phyloP scores from a whole-genome alignment of 2,113 vertebrate species.

The Noctilio leporinus region DNA sequence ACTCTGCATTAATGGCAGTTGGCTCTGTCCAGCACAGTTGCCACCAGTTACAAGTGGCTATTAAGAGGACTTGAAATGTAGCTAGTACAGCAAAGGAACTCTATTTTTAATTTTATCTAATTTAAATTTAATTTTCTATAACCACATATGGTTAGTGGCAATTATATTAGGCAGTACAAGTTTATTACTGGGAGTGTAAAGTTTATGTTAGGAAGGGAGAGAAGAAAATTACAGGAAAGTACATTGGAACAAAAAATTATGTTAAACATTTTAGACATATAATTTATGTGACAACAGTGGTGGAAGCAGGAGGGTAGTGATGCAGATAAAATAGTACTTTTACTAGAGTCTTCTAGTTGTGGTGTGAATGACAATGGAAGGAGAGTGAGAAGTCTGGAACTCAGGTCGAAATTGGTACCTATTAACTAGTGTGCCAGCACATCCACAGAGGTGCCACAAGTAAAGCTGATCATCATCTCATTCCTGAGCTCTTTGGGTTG shows the following conservation, averaged over 20 bases:
- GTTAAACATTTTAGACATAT: background rate
- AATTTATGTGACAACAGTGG: background rate
- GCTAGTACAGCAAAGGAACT: background rate
- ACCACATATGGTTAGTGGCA: background rate
- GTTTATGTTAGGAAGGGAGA: background rate
- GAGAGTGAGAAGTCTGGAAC: background rate
- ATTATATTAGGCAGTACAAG: background rate
- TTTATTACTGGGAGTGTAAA: background rate
- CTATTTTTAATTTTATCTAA: background rate
- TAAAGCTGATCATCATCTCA: background rate
- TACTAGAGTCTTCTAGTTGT: background rate
- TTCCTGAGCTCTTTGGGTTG: too few species aligned
- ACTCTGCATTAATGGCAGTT: background rate
- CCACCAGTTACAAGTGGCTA: background rate
- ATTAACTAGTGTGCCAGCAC: background rate
- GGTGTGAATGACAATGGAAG: background rate
- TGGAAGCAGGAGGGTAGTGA: background rate
- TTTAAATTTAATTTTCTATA: background rate
- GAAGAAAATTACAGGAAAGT: background rate
- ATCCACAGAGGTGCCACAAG: background rate
- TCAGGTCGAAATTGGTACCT: background rate
- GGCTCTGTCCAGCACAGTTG: background rate
- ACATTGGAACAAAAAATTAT: background rate
- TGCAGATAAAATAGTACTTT: background rate
- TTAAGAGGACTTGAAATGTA: background rate